A percentile compares a stretch with the other conserved stretches of the same genome.
phyloP scores from a whole-genome alignment of 2,888 invertebrate species.

The Ormyrus nitidulus region DNA sequence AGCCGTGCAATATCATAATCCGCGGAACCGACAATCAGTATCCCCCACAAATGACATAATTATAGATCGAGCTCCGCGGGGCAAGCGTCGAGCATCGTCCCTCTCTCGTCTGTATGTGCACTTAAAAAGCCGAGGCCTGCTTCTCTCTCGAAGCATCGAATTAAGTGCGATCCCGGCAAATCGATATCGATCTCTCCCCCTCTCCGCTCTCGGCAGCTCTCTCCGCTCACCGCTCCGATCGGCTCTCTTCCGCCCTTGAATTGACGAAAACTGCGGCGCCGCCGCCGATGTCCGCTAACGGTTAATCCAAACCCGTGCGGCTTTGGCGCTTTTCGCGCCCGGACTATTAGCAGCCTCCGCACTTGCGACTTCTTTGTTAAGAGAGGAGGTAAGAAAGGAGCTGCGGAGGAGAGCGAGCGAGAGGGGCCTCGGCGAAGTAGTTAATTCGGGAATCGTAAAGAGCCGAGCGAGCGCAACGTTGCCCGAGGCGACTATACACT shows the following conservation, averaged over 20 bases:
- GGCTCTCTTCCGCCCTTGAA: conserved; percentile 7
- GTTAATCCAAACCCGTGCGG: neutral
- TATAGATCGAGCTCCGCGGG: conserved; percentile 4
- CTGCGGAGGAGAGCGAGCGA: conserved; percentile 55
- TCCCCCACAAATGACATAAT: conserved; percentile 49
- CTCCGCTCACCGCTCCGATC: neutral
- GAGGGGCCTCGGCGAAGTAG: conserved; percentile 57
- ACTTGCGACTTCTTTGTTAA: conserved; percentile 22
- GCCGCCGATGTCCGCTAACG: neutral
- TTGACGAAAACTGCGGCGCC: neutral
- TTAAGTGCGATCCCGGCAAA: conserved; percentile 35
- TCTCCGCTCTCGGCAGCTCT: neutral
- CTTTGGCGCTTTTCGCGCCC: conserved; percentile 5
- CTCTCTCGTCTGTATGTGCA: neutral
- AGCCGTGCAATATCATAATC: conserved; percentile 47
- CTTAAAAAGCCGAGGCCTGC: conserved; percentile 19
- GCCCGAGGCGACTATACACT: conserved; percentile 57
- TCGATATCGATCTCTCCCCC: conserved; percentile 20
- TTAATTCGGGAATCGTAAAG: conserved; percentile 69
- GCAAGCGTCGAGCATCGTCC: conserved; percentile 1
- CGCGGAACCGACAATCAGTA: conserved; percentile 45
- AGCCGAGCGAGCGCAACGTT: conserved; percentile 42
- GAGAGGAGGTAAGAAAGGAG: conserved; percentile 59
- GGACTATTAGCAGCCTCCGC: neutral
- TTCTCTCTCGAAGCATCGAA: conserved; percentile 12